Conservation (phyloP, 2,797 vertebrate genomes). For the Coracias cyanogaster region DNA sequence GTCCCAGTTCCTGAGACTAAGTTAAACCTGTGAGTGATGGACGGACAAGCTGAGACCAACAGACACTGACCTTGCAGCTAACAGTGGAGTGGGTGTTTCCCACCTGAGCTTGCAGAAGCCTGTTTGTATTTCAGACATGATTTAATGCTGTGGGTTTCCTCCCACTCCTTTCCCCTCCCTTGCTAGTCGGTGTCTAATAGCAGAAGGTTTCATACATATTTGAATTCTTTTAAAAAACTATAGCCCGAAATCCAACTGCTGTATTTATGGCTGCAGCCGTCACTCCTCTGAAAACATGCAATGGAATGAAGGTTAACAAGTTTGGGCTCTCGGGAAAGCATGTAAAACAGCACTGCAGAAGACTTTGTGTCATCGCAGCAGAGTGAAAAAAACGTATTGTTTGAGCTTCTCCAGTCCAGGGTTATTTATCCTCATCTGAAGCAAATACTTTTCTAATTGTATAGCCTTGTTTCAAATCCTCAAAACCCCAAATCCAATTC, state of each 20-base stretch:
- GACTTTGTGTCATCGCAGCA: background rate
- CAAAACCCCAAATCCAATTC: background rate
- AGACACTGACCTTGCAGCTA: background rate
- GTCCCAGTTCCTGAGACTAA: background rate
- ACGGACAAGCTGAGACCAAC: background rate
- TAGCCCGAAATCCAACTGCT: background rate
- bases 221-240: no score
- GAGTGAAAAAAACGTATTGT: background rate
- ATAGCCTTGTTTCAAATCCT: background rate
- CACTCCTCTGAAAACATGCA: conserved; percentile 14
- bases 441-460: conserved; percentile 3
- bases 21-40: background rate
- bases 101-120: background rate
- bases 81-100: background rate
- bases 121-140: background rate
- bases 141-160: background rate
- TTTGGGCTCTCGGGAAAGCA: background rate
- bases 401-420: background rate
- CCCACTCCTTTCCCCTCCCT: background rate
- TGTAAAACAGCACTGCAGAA: background rate
- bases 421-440: conserved; percentile 30
- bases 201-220: background rate
- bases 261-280: conserved; percentile 55
- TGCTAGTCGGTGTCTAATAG: background rate
- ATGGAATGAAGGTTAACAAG: conserved; percentile 48